Percentiles rank a stretch among this genome's conserved stretches.
Evolutionary conservation across 2,113 vertebrate genomes (phyloP).

Genomic region (Corythornis cristatus): DNA sequence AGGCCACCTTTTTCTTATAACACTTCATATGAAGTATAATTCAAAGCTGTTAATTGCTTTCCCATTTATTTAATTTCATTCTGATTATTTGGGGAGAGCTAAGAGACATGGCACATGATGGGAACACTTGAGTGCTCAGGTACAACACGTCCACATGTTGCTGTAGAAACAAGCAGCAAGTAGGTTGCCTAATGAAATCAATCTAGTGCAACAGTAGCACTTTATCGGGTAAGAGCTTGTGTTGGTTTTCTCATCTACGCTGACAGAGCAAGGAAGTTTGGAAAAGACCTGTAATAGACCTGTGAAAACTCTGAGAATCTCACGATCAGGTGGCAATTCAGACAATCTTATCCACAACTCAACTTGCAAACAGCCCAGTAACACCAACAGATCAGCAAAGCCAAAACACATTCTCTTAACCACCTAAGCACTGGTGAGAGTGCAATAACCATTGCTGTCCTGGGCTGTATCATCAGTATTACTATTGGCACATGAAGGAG

Average conservation of each 20-base stretch:
- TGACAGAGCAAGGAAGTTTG: fast-evolving
- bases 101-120: fast-evolving
- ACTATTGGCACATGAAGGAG: background rate
- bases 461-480: background rate
- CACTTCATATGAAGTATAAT: background rate
- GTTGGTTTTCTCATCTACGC: fast-evolving
- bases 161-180: background rate
- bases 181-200: background rate
- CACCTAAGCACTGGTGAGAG: background rate
- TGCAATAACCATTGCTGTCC: background rate
- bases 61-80: background rate
- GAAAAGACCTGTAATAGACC: background rate
- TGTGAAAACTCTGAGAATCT: background rate
- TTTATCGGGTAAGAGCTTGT: background rate
- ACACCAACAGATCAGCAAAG: background rate
- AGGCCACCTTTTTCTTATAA: background rate
- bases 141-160: fast-evolving
- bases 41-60: background rate
- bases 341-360: background rate
- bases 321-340: background rate
- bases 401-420: background rate
- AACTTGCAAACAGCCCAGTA: background rate
- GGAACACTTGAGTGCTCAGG: background rate
- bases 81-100: background rate
- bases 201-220: fast-evolving